Conservation (phyloP, 2,888 invertebrate species). For the Falcaria lacertinaria region DNA sequence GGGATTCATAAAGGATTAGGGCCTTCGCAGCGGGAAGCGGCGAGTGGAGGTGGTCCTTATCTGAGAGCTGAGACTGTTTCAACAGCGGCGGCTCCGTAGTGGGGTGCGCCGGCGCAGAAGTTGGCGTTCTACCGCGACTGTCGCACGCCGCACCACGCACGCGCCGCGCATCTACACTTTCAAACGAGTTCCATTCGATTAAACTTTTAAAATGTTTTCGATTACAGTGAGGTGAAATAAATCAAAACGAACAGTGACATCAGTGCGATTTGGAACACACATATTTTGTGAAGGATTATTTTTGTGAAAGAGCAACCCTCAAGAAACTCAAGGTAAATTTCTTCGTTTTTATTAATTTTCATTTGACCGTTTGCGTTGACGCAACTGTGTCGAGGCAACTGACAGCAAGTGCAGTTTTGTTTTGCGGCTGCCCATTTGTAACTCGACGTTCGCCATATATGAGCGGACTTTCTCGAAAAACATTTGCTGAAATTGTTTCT, state of each 20-base stretch:
- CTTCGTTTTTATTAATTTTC: conserved; percentile 24
- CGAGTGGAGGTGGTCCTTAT: conserved; percentile 63
- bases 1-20: conserved; percentile 53
- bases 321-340: conserved; percentile 54
- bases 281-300: conserved; percentile 48
- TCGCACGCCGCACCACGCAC: conserved; percentile 38
- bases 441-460: conserved; percentile 40
- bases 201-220: conserved; percentile 60
- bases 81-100: conserved; percentile 48
- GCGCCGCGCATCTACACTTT: conserved; percentile 50
- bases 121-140: conserved; percentile 54
- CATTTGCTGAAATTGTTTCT: conserved; percentile 33
- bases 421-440: conserved; percentile 59
- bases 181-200: conserved; percentile 37
- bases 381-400: conserved; percentile 41
- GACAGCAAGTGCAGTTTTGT: conserved; percentile 58
- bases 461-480: conserved; percentile 48
- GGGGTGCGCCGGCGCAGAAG: conserved; percentile 51
- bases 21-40: conserved; percentile 58
- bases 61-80: conserved; percentile 62
- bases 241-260: conserved; percentile 29
- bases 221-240: conserved; percentile 65
- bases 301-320: conserved; percentile 42
- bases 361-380: conserved; percentile 30
- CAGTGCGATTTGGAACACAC: conserved; percentile 37